Evolutionary conservation across 2,113 vertebrate genomes (phyloP), one percentile per base, ranked within the genome.

Genomic region (Ophthalmolycus amberensis): DNA sequence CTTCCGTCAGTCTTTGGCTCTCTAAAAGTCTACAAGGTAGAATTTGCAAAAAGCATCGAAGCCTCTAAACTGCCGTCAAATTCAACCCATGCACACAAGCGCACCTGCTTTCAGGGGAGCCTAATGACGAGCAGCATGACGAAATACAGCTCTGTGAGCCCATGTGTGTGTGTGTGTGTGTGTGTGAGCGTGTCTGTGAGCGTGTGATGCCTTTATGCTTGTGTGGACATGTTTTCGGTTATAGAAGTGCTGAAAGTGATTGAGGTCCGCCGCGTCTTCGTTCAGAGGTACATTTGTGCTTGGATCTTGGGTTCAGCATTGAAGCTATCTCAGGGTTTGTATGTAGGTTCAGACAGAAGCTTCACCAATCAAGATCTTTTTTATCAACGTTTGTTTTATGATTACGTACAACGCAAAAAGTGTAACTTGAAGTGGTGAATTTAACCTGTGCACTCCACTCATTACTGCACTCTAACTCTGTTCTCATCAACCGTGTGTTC

Each of bases 51-150:
- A n/a, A 66, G 72, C 71, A 70, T 85, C 66, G 25, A 25, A 25
- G 25, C 25, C 25, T 25, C 25, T 83, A 86, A 81, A 79, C 74
- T 71, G 71, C 75, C 75, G 89, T 88, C 85, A 18, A 15, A 38
- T 25, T 79, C 77, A 67, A 62, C 9, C 52, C 16, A 25, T 12
- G 54, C 69, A 56, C 78, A 77, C 20, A 50, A 15, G 34, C 79
- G 11, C 37, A 38, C 9, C 34, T 64, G 48, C 58, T 67, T 79
- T 70, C 18, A 56, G 65, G n/a, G 5, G 34, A 32, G 29, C 14
- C 66, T 67, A 76, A 80, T 56, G 67, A n/a, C n/a, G n/a, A n/a
- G 77, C 22, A 15, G 59, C 3, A 62, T 20, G 50, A 40, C 38
- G 75, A 52, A 85, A 83, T 11, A 29, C 3, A 60, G 25, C 52